Evolutionary conservation across 1,140 invertebrate genomes (phyloP).

Genomic region (Sarcophaga peregrina): DNA sequence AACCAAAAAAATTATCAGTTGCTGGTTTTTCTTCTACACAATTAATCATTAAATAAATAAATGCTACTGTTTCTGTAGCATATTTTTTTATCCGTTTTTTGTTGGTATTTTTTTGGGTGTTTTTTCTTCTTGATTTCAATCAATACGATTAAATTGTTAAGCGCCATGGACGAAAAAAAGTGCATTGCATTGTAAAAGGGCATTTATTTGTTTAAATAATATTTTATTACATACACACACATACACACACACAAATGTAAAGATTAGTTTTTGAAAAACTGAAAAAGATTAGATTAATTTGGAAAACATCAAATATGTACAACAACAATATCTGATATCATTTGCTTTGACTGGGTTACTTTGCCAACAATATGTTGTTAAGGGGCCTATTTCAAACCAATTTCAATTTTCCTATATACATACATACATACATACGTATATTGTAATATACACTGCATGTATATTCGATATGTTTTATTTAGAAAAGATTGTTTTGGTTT

Average conservation of each 20-base stretch:
- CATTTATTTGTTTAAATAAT: background rate
- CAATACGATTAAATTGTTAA: background rate
- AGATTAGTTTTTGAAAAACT: too few relatives aligned
- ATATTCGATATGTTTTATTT: conserved; percentile 22
- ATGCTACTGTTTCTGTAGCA: background rate
- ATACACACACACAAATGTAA: background rate
- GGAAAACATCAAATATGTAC: background rate
- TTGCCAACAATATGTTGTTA: too few relatives aligned
- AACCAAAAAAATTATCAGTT: too few relatives aligned
- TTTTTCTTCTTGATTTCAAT: background rate
- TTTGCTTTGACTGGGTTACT: too few relatives aligned
- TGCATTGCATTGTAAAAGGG: background rate
- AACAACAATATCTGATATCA: background rate
- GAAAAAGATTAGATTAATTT: too few relatives aligned
- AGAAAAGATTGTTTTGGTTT: conserved; percentile 29
- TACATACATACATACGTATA: too few relatives aligned
- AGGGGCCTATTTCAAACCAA: background rate
- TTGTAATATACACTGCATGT: background rate
- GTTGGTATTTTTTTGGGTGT: too few relatives aligned
- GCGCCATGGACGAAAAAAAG: background rate
- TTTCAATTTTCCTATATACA: conserved; percentile 5
- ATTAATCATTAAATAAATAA: conserved; percentile 11
- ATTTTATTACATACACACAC: background rate
- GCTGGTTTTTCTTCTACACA: too few relatives aligned
- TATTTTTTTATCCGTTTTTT: too few relatives aligned